Conservation (phyloP, 2,888 invertebrate genomes). For the Torymus texanus region DNA sequence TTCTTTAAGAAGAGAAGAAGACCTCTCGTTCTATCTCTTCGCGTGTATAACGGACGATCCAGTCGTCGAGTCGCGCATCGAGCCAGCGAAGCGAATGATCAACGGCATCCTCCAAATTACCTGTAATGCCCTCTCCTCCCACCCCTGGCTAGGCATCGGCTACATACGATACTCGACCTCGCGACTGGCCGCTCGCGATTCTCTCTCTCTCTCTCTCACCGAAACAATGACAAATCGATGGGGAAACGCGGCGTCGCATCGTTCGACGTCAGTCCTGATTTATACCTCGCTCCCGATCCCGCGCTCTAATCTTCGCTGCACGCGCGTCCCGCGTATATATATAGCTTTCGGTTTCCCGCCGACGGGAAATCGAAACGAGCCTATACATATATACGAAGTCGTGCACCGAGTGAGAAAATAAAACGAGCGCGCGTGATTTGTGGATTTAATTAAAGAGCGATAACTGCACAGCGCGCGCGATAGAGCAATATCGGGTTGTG, state of each 20-base stretch:
- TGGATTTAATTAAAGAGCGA: slow-evolving; percentile 30
- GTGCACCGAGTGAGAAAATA: neutral
- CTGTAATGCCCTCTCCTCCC: slow-evolving; percentile 17
- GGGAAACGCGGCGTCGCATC: neutral
- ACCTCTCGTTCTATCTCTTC: no score
- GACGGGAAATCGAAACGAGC: no score
- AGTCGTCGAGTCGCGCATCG: slow-evolving; percentile 53
- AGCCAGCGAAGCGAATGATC: slow-evolving; percentile 68
- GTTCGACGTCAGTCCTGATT: slow-evolving; percentile 1
- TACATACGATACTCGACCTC: no score
- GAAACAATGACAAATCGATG: neutral
- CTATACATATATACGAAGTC: neutral
- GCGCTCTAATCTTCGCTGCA: neutral
- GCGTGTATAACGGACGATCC: slow-evolving; percentile 19
- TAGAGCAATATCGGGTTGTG: neutral
- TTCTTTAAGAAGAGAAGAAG: no score
- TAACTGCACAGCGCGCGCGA: neutral
- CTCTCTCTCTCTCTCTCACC: neutral
- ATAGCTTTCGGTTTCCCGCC: no score
- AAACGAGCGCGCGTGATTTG: slow-evolving; percentile 6
- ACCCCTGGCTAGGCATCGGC: no score
- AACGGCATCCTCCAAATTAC: slow-evolving; percentile 61
- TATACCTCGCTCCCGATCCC: neutral
- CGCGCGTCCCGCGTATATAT: no score
- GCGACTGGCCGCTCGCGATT: no score